phyloP scores from a whole-genome alignment of 2,888 invertebrate genomes.

The Julus scanicus region DNA sequence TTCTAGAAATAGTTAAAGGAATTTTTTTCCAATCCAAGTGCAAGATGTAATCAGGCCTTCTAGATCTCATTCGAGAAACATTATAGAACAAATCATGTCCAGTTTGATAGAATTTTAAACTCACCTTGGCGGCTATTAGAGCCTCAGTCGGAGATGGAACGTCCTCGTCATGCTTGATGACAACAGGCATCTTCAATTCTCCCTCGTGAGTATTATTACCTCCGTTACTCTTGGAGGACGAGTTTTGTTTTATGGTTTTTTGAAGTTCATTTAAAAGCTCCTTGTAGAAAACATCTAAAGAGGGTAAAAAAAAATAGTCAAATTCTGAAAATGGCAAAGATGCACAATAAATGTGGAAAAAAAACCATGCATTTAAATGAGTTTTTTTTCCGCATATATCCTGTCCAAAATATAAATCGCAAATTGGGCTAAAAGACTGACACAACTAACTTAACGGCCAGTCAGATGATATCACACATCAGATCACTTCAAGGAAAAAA shows the following conservation, averaged over 20 bases:
- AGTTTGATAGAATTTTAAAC: neutral
- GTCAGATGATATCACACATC: no score
- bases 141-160: neutral
- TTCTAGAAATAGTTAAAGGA: neutral
- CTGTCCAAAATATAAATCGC: no score
- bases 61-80: neutral
- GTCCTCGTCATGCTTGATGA: neutral
- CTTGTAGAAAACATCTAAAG: slow-evolving; percentile 20
- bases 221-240: neutral
- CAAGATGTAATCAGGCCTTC: no score
- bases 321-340: neutral
- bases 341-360: no score
- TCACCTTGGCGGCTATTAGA: neutral
- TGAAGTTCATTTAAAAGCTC: slow-evolving; percentile 28
- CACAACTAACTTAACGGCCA: no score
- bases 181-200: neutral
- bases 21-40: no score
- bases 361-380: neutral
- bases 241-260: neutral
- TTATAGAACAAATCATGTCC: neutral
- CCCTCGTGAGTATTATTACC: neutral
- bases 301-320: neutral
- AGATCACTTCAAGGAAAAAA: no score
- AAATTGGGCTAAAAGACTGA: no score
- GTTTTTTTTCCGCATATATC: no score